Conservation (phyloP, 2,113 vertebrate species). For the Glareola pratincola region DNA sequence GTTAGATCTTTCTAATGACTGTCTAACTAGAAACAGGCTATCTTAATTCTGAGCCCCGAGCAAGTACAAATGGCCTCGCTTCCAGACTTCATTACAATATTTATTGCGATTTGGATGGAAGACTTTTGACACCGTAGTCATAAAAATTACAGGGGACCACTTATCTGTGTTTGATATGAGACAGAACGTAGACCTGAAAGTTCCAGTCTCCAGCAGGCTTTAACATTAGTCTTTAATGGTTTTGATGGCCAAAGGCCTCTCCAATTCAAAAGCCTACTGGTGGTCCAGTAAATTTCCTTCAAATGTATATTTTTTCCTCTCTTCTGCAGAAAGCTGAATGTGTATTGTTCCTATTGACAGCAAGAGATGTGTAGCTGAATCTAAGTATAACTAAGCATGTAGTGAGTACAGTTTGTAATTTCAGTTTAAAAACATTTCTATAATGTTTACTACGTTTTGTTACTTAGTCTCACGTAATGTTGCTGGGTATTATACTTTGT, state of each 20-base stretch:
- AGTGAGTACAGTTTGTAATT: neutral
- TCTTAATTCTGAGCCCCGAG: slow-evolving; percentile 90
- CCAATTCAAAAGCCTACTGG: slow-evolving; percentile 45
- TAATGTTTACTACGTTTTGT: neutral
- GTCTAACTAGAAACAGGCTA: slow-evolving; percentile 97
- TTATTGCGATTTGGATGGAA: slow-evolving; percentile 91
- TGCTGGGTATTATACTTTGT: neutral
- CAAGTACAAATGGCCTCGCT: slow-evolving; percentile 88
- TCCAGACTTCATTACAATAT: slow-evolving; percentile 93
- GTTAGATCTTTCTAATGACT: slow-evolving; percentile 99
- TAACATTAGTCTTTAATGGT: slow-evolving; percentile 63
- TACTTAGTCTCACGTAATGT: neutral
- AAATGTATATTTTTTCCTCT: neutral
- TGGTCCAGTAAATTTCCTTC: slow-evolving; percentile 35
- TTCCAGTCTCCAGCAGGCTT: slow-evolving; percentile 62
- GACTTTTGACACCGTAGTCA: slow-evolving; percentile 91
- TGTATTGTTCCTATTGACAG: neutral
- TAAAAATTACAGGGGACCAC: slow-evolving; percentile 89
- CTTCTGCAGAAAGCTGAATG: neutral
- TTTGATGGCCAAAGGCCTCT: slow-evolving; percentile 45
- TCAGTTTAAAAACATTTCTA: neutral
- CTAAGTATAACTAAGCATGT: neutral
- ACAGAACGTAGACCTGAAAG: slow-evolving; percentile 74
- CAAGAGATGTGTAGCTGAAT: neutral
- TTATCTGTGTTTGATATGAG: slow-evolving; percentile 76